Evolutionary conservation across 2,797 vertebrate genomes (phyloP), one percentile per base, ranked within the genome.

Genomic region (Tenualosa thibaudeaui): DNA sequence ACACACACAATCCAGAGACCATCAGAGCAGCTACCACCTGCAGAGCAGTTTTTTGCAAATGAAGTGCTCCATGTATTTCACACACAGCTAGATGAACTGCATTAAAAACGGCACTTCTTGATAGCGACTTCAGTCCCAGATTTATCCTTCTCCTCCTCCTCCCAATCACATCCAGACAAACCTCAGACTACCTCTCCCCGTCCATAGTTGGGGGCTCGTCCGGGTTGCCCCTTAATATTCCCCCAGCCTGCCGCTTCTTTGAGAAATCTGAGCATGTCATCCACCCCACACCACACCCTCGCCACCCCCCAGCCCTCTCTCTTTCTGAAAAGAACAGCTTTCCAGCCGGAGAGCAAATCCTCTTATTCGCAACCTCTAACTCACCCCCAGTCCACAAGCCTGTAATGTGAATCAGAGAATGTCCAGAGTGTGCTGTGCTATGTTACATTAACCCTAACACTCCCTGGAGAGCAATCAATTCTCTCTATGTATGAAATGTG

Each of bases 241-340:
- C n/a, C 15, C 60, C 31, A 7, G 24, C 60, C 83, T 71, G 43
- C 62, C 31, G 22, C 49, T n/a, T 84, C 75, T 54, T 71, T 37
- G 9, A 24, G 83, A 58, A 54, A 26, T 81, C 53, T 37, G 22
- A 51, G 54, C 78, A 24, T 54, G n/a, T 62, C 84, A 81, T 46
- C 8, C 60, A 8, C 71, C 40, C 40, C 15, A 5, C 6, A 26
- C 62, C 50, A 9, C 9, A 9, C 19, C 71, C 40, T 17, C 15
- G 17, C 6, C 71, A 2, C 71, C 15, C 6, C 50, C 7, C 1
- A 37, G 12, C 81, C 17, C 81, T 82, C 81, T 68, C 60, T 9
- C 83, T 78, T 37, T 46, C 43, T 60, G 56, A 60, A 83, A 46
- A 83, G 56, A 54, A 26, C 68, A 84, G 83, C 82, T 83, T 26